Evolutionary conservation across 2,888 invertebrate species (phyloP).

Genomic region (Archips xylosteana): DNA sequence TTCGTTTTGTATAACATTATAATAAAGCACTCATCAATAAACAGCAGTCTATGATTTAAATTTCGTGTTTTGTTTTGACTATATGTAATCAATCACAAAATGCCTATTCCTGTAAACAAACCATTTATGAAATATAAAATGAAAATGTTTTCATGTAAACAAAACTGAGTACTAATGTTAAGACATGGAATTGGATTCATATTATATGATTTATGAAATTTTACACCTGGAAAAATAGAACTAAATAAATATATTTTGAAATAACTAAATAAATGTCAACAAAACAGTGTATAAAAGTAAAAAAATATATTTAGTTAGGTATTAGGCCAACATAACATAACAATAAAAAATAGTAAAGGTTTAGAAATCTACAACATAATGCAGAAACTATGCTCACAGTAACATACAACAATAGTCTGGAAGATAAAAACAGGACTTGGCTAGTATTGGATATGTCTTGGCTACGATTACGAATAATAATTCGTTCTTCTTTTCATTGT

Average conservation of each 20-base stretch:
- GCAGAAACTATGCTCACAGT: too few species aligned
- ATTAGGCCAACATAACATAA: neutral
- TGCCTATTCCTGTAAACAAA: neutral
- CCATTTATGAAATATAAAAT: neutral
- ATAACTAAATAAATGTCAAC: conserved; percentile 14
- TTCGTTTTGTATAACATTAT: conserved; percentile 24
- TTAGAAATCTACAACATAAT: neutral
- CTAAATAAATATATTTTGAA: neutral
- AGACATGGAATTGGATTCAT: too few species aligned
- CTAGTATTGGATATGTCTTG: too few species aligned
- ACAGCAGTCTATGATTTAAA: conserved; percentile 40
- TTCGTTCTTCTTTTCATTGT: too few species aligned
- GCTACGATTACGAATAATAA: too few species aligned
- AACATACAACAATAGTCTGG: too few species aligned
- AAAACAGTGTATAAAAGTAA: conserved; percentile 8
- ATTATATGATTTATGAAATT: neutral
- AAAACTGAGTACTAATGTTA: too few species aligned
- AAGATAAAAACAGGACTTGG: too few species aligned
- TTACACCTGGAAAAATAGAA: neutral
- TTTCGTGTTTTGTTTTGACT: conserved; percentile 30
- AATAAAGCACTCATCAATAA: conserved; percentile 40
- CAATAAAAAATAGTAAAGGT: neutral
- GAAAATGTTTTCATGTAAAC: too few species aligned
- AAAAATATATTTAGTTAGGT: neutral
- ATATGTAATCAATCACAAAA: neutral